Evolutionary conservation across 1,140 invertebrate species (phyloP).

Genomic region (Trinorchestia longiramus): DNA sequence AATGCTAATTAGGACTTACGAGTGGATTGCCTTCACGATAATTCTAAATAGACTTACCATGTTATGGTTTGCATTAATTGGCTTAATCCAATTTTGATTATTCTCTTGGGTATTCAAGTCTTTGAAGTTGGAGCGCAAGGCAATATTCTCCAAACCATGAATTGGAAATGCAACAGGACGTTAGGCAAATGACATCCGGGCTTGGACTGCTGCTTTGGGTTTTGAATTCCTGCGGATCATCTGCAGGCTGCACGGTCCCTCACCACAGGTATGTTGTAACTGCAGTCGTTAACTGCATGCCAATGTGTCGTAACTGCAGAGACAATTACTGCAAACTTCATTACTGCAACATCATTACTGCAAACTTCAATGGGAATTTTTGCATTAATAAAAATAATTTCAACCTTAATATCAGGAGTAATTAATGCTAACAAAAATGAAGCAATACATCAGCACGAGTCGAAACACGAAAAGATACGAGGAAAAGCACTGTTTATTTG

Average conservation of each 20-base stretch:
- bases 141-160: background rate
- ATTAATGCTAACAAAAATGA: background rate
- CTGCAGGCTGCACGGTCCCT: background rate
- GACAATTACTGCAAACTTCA: background rate
- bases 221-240: background rate
- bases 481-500: background rate
- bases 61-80: slow-evolving; percentile 29
- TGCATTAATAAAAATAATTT: background rate
- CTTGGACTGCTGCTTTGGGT: background rate
- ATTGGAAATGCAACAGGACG: background rate
- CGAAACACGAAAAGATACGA: background rate
- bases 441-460: background rate
- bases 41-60: slow-evolving; percentile 44
- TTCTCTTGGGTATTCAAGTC: background rate
- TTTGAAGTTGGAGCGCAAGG: background rate
- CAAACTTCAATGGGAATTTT: background rate
- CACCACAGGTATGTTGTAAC: background rate
- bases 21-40: slow-evolving; percentile 39
- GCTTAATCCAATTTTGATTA: slow-evolving; percentile 42
- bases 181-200: background rate
- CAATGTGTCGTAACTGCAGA: background rate
- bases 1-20: slow-evolving; percentile 52
- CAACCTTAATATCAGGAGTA: background rate
- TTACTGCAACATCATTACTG: background rate
- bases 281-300: background rate